Conservation (phyloP, 1,140 invertebrate genomes). For the Drosophila kurseongensis region DNA sequence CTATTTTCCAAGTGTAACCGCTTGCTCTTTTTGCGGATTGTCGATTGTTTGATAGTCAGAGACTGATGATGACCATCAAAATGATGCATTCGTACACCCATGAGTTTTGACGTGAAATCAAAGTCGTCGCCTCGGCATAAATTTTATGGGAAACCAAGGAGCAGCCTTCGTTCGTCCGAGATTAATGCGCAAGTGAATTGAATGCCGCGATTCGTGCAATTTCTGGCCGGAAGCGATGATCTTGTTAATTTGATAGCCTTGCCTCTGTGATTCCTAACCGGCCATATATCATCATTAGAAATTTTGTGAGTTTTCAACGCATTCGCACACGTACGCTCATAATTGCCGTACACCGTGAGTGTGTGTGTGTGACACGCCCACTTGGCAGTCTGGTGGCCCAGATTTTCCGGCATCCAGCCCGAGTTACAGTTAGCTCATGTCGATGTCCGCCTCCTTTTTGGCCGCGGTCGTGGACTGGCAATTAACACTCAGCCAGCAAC, state of each 20-base stretch:
- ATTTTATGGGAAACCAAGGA: constrained; percentile 57
- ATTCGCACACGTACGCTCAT: constrained; percentile 67
- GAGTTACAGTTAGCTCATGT: constrained; percentile 47
- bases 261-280: constrained; percentile 28
- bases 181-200: constrained; percentile 78
- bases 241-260: constrained; percentile 81
- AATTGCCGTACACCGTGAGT: constrained; percentile 33
- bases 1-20: constrained; percentile 19
- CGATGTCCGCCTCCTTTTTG: constrained; percentile 35
- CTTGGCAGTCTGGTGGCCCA: constrained; percentile 26
- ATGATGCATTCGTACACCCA: constrained; percentile 84
- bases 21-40: constrained; percentile 28
- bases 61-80: constrained; percentile 84
- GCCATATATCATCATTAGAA: constrained; percentile 79
- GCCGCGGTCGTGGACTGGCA: constrained; percentile 60
- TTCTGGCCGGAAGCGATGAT: constrained; percentile 75
- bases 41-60: constrained; percentile 81
- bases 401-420: constrained; percentile 24
- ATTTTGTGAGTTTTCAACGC: constrained; percentile 80
- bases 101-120: constrained; percentile 83
- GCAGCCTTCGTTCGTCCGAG: constrained; percentile 13
- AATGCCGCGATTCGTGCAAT: constrained; percentile 48
- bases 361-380: constrained; percentile 13
- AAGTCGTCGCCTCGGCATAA: constrained; percentile 71
- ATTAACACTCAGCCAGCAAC: constrained; percentile 81